Evolutionary conservation across 2,888 invertebrate genomes (phyloP).

Genomic region (Ormia ochracea): DNA sequence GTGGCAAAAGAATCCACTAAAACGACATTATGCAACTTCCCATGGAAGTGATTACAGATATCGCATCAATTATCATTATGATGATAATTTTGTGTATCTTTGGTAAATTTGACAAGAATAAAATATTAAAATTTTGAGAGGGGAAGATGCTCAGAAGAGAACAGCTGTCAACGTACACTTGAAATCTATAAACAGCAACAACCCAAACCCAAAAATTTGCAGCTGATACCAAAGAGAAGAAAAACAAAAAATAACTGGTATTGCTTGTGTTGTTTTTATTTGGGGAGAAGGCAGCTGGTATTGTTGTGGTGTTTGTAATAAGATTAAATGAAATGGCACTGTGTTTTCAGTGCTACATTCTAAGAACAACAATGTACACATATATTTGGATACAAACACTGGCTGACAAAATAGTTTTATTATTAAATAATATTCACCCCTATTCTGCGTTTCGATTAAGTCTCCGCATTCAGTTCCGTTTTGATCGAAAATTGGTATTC

Average conservation of each 20-base stretch:
- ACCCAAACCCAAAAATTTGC: conserved; percentile 27
- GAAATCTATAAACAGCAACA: conserved; percentile 1
- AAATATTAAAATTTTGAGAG: neutral
- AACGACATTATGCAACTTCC: too few relatives aligned
- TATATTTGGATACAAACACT: too few relatives aligned
- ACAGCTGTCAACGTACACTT: conserved; percentile 48
- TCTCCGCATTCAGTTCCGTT: too few relatives aligned
- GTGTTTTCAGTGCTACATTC: conserved; percentile 3
- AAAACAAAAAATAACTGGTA: conserved; percentile 37
- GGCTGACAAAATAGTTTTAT: too few relatives aligned
- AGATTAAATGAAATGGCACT: conserved; percentile 21
- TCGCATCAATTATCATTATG: neutral
- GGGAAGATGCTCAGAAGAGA: conserved; percentile 32
- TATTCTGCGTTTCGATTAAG: too few relatives aligned
- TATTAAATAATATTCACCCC: too few relatives aligned
- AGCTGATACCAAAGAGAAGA: conserved; percentile 52
- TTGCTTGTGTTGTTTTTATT: conserved; percentile 11
- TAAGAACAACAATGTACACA: neutral
- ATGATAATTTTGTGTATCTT: neutral
- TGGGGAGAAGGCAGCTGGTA: conserved; percentile 45
- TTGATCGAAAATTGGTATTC: too few relatives aligned
- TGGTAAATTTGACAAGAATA: neutral
- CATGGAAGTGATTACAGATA: conserved; percentile 27
- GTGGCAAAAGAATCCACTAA: neutral
- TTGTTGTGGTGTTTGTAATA: neutral